Base-by-base conservation (phyloP, 1,140 invertebrate genomes). In the Onthophagus taurus region DNA sequence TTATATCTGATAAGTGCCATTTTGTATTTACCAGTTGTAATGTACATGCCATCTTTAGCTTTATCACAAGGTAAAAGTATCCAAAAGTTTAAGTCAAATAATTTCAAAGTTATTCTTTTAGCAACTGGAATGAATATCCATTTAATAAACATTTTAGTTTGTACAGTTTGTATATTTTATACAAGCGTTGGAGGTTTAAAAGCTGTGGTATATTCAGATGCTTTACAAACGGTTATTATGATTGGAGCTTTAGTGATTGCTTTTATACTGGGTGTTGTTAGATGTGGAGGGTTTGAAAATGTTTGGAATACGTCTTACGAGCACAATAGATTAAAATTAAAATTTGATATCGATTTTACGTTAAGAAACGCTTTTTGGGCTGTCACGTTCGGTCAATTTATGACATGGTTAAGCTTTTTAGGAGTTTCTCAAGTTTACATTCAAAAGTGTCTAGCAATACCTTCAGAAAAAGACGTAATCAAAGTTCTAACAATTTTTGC, bases 131-230 rank as follows among this genome's bases (percentile, higher is more conserved):
- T 81, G 7, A 66, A 75, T 48, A 64, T 81, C 13, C 73, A 76
- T 45, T 58, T 74, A 2, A 71, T 83, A 11, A 76, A 80, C 8
- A 71, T 79, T 7, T 63, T 80, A 1, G 73, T 83, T 35, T 84
- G 82, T 51, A 60, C 77, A 5, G 72, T 83, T 4, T 87, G 84
- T 60, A 83, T 84, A 6, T 81, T 87, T 45, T 85, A 89, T 51
- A 85, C 83, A 4, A 76, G 80, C 7, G 60, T 88, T 20, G 82
- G 81, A 29, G 83, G 83, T 1, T 63, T 87, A 45, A 76, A 83
- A 63, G 81, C 83, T 4, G 80, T 85, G 14, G 72, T 85, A 39
- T 77, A 76, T 70, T 76, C 83, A 8, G 81, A 84, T 46, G 76
- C 79, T 0, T 65, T 84, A 20, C 83, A 85, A 51, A 71, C 77